These are phyloP conservation scores for Eurystomus glaucurus DNA, from an alignment of 2,797 vertebrate genomes.

Conservation along the genomic window DNA sequence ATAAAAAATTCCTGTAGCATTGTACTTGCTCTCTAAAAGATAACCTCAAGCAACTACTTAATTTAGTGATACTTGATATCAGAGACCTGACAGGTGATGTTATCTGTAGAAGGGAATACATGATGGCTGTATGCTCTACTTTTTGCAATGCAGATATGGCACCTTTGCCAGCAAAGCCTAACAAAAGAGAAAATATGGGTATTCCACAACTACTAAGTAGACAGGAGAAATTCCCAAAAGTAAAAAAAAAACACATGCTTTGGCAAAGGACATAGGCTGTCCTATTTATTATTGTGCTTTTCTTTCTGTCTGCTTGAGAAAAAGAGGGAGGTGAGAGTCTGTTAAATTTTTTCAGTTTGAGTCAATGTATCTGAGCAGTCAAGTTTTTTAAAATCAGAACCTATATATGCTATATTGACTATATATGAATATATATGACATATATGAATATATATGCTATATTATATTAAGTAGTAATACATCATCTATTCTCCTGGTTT, in stretches of 20 bases:
- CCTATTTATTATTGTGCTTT: neutral
- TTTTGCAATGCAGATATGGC: neutral
- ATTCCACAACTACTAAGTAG: neutral
- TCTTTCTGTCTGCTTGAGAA: neutral
- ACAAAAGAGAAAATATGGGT: neutral
- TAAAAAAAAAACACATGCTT: neutral
- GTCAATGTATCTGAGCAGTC: neutral
- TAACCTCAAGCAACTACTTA: neutral
- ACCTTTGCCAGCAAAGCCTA: neutral
- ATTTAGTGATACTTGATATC: neutral
- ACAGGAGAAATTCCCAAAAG: neutral
- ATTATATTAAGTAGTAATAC: conserved; percentile 10
- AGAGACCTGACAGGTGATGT: neutral
- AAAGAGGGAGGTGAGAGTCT: neutral
- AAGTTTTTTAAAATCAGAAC: neutral
- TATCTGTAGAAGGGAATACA: neutral
- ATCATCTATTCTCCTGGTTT: conserved; percentile 26
- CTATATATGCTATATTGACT: neutral
- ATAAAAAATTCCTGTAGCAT: neutral
- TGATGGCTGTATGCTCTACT: neutral
- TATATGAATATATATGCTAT: neutral
- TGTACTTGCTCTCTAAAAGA: neutral
- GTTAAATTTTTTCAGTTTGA: neutral
- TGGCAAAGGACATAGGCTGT: neutral
- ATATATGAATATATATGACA: too few relatives aligned